Conservation (phyloP, 2,113 vertebrate genomes). For the Megaleporinus macrocephalus region DNA sequence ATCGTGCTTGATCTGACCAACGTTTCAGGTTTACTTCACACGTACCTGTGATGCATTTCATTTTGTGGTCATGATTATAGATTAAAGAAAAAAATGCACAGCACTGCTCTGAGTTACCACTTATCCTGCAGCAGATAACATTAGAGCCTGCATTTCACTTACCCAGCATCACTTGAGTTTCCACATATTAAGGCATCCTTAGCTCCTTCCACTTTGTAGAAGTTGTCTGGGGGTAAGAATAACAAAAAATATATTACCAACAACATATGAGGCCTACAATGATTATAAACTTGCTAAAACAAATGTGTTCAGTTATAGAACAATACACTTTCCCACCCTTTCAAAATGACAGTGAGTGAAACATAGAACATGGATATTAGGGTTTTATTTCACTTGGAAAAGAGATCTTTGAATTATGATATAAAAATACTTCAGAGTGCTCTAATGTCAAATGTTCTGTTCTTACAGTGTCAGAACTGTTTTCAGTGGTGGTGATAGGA, state of each 20-base stretch:
- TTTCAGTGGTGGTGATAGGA: no score
- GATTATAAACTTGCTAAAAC: not conserved
- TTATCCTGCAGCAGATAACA: not conserved
- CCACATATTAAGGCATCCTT: conserved; percentile 92
- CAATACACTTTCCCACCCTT: no score
- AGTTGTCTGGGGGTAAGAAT: conserved; percentile 83
- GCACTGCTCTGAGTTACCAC: not conserved
- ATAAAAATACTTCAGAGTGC: no score
- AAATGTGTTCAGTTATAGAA: not conserved
- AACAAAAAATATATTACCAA: not conserved
- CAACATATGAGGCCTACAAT: not conserved
- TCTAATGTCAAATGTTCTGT: no score
- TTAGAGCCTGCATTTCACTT: conserved; percentile 65
- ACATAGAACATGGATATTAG: no score
- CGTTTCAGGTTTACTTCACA: not conserved
- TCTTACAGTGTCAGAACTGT: no score
- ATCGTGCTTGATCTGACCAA: not conserved
- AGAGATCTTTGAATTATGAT: no score
- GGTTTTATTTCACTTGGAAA: no score
- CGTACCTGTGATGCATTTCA: not conserved
- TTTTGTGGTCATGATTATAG: not conserved
- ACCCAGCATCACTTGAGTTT: conserved; percentile 93
- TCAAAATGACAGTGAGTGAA: no score
- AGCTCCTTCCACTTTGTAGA: conserved; percentile 88
- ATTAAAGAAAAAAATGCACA: not conserved